Percentiles rank a stretch among this genome's conserved stretches.
Conservation (phyloP, 2,888 invertebrate genomes). For the Synergus gifuensis region DNA sequence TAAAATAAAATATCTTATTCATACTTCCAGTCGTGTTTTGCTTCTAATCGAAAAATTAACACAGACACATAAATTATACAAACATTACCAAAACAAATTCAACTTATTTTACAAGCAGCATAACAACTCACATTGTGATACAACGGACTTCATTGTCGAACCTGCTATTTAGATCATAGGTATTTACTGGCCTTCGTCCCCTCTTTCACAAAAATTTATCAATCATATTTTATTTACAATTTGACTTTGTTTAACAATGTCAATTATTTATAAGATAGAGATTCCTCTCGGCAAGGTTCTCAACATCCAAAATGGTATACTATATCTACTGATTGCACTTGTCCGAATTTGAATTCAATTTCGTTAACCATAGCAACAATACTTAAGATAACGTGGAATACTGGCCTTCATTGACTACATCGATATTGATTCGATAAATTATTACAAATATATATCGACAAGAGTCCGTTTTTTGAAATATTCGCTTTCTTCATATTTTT, state of each 20-base stretch:
- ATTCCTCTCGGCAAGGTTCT: constrained; percentile 14
- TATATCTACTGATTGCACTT: constrained; percentile 51
- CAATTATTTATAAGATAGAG: constrained; percentile 28
- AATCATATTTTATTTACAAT: constrained; percentile 40
- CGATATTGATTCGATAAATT: constrained; percentile 36
- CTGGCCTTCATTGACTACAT: constrained; percentile 68
- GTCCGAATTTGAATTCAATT: constrained; percentile 46
- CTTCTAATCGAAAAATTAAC: constrained; percentile 6
- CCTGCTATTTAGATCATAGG: constrained; percentile 60
- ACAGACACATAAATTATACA: constrained; percentile 27
- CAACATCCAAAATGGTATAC: not conserved
- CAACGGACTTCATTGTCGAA: constrained; percentile 31
- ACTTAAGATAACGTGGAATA: constrained; percentile 58
- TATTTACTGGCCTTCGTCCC: constrained; percentile 71
- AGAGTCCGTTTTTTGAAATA: constrained; percentile 24
- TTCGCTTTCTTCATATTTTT: not conserved
- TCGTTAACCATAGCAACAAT: constrained; percentile 44
- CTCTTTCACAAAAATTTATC: constrained; percentile 55
- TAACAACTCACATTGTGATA: constrained; percentile 34
- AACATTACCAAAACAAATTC: constrained; percentile 27
- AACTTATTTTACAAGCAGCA: constrained; percentile 26
- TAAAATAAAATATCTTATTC: not conserved
- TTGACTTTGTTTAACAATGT: constrained; percentile 36
- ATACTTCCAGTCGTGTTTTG: constrained; percentile 31
- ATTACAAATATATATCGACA: constrained; percentile 43